phyloP scores from a whole-genome alignment of 2,113 vertebrate species.

The Charadrius vociferus region DNA sequence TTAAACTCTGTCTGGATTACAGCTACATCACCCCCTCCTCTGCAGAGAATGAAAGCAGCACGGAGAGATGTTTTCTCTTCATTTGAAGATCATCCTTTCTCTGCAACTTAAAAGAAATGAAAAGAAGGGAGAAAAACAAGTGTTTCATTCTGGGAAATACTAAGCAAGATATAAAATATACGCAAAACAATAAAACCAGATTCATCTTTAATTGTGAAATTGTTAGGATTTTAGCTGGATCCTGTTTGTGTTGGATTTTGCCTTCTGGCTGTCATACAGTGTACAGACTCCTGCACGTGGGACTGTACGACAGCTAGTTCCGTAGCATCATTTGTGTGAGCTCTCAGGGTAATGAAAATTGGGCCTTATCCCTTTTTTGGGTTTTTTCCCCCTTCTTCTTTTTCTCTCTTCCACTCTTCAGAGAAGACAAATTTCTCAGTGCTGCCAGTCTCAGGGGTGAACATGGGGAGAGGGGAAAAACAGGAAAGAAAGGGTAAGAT shows the following conservation, averaged over 20 bases:
- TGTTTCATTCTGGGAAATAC: neutral
- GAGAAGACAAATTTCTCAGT: neutral
- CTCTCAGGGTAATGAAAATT: neutral
- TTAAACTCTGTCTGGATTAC: neutral
- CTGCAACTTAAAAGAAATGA: neutral
- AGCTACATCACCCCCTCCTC: neutral
- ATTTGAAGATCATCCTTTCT: neutral
- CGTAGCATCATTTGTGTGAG: fast-evolving
- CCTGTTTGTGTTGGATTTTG: neutral
- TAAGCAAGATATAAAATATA: neutral
- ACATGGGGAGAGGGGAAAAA: neutral
- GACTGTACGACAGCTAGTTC: neutral
- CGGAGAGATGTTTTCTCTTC: neutral
- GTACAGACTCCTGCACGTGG: neutral
- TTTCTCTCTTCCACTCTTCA: neutral
- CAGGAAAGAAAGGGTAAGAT: neutral
- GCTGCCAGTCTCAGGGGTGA: neutral
- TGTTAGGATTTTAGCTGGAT: neutral
- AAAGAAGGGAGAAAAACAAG: neutral
- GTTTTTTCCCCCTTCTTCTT: neutral
- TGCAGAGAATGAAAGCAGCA: neutral
- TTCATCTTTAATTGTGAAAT: neutral
- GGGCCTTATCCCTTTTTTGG: neutral
- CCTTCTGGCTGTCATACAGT: neutral
- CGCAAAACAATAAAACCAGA: neutral